phyloP scores from a whole-genome alignment of 2,797 vertebrate genomes.

The Passerculus sandwichensis region DNA sequence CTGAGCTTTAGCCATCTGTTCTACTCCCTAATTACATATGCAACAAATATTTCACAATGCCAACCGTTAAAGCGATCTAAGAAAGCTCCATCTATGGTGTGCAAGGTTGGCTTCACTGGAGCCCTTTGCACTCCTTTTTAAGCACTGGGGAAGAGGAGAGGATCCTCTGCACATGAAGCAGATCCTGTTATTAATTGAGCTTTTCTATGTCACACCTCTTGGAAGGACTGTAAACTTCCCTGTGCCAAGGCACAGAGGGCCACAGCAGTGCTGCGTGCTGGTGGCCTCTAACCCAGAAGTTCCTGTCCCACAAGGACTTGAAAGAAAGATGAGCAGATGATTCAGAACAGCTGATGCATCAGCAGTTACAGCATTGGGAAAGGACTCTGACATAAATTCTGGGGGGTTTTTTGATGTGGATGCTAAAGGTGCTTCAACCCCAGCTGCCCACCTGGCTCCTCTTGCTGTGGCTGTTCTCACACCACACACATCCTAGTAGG shows the following conservation, averaged over 20 bases:
- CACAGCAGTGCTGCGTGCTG: neutral
- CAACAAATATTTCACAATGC: conserved; percentile 76
- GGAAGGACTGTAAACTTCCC: neutral
- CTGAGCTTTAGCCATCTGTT: conserved; percentile 73
- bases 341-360: neutral
- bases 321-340: neutral
- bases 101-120: neutral
- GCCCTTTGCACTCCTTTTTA: conserved; percentile 1
- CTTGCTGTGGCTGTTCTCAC: neutral
- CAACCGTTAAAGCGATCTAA: conserved; percentile 68
- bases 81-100: conserved; percentile 33
- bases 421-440: neutral
- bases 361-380: neutral
- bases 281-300: neutral
- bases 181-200: neutral
- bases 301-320: neutral
- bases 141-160: neutral
- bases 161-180: neutral
- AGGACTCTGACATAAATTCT: neutral
- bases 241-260: neutral
- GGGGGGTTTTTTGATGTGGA: neutral
- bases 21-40: conserved; percentile 78
- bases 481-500: neutral
- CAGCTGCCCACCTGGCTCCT: neutral
- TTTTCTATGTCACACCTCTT: neutral